phyloP scores from a whole-genome alignment of 2,797 vertebrate genomes.

The Nothura maculosa region DNA sequence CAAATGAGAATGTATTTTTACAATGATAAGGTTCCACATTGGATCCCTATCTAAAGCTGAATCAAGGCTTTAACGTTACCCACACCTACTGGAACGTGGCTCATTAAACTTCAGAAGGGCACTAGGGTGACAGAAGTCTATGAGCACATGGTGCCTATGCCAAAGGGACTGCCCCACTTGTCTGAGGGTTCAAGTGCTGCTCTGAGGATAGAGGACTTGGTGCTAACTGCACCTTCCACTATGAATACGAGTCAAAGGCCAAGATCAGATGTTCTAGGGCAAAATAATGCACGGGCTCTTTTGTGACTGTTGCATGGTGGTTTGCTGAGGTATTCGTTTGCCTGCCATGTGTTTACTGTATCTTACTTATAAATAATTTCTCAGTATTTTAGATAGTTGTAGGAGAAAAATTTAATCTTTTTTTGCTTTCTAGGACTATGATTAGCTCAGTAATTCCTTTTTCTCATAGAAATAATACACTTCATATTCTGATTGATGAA shows the following conservation, averaged over 20 bases:
- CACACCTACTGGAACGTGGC: not conserved
- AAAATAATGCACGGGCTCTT: not conserved
- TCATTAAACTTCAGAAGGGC: not conserved
- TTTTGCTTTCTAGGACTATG: not conserved
- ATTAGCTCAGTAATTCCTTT: not conserved
- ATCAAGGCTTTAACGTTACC: not conserved
- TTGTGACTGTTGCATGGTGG: not conserved
- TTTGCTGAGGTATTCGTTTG: not conserved
- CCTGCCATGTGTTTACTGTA: not conserved
- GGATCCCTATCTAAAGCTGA: not conserved
- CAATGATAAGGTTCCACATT: not conserved
- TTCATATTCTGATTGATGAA: not conserved
- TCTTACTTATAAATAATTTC: not conserved
- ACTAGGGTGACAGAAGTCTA: not conserved
- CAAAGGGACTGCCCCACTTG: not conserved
- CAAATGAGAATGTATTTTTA: not conserved
- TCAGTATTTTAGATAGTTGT: not conserved
- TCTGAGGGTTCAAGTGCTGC: not conserved
- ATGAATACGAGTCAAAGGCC: not conserved
- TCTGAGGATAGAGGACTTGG: not conserved
- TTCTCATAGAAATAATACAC: not conserved
- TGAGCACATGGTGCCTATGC: fast-evolving
- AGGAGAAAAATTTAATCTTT: not conserved
- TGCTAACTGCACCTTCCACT: not conserved
- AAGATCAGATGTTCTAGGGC: not conserved